These are phyloP conservation scores for Agrotis puta DNA, from an alignment of 2,888 invertebrate species.

Conservation along the genomic window DNA sequence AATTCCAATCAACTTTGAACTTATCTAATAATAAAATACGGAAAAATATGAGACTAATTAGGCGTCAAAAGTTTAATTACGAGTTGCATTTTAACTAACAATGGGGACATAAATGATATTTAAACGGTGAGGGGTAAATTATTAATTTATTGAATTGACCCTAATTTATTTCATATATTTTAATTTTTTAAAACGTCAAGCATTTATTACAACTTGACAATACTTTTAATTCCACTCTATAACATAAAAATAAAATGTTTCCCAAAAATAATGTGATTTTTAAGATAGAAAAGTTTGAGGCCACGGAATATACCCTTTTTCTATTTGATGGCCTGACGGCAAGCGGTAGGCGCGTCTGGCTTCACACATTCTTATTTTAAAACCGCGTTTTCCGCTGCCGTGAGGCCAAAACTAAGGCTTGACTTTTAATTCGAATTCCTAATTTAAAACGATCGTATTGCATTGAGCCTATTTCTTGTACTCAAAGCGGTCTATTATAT, in stretches of 20 bases:
- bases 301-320: slow-evolving; percentile 46
- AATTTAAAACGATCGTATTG: slow-evolving; percentile 68
- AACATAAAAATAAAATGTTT: slow-evolving; percentile 9
- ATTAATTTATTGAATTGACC: slow-evolving; percentile 37
- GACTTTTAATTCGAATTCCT: slow-evolving; percentile 72
- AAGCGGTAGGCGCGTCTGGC: slow-evolving; percentile 43
- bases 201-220: slow-evolving; percentile 48
- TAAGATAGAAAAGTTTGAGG: slow-evolving; percentile 31
- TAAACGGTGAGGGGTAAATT: slow-evolving; percentile 54
- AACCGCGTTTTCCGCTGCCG: slow-evolving; percentile 48
- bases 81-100: slow-evolving; percentile 28
- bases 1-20: slow-evolving; percentile 29
- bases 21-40: slow-evolving; percentile 40
- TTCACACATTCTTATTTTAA: slow-evolving; percentile 55
- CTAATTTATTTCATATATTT: slow-evolving; percentile 51
- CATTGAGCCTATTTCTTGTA: slow-evolving; percentile 48
- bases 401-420: slow-evolving; percentile 67
- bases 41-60: slow-evolving; percentile 40
- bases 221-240: slow-evolving; percentile 8
- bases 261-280: slow-evolving; percentile 27
- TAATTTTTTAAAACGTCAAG: slow-evolving; percentile 32
- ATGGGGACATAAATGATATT: not conserved
- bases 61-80: slow-evolving; percentile 15
- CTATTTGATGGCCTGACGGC: slow-evolving; percentile 28
- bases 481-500: slow-evolving; percentile 69